Conservation (phyloP, 2,797 vertebrate genomes). For the Aselliscus stoliczkanus region DNA sequence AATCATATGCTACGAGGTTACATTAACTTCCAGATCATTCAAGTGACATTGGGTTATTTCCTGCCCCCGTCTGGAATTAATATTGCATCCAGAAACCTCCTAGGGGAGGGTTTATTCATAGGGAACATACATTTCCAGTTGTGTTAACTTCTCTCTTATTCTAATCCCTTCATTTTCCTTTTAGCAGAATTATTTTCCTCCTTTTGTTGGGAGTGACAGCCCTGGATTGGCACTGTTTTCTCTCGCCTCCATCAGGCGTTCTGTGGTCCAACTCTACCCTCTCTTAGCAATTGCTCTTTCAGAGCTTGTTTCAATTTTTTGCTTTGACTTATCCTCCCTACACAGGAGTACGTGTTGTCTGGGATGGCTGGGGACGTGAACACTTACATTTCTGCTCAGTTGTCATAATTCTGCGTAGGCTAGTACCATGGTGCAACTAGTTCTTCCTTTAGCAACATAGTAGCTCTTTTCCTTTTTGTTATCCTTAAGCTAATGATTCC, state of each 20-base stretch:
- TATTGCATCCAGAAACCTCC: conserved; percentile 25
- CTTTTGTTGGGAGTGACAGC: neutral
- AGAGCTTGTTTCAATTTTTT: neutral
- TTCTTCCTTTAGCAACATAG: neutral
- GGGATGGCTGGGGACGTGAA: neutral
- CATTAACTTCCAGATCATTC: conserved; percentile 33
- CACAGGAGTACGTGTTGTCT: neutral
- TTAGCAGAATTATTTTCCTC: neutral
- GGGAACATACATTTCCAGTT: neutral
- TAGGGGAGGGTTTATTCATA: neutral
- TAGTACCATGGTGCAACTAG: neutral
- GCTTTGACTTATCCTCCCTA: neutral
- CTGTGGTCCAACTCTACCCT: neutral
- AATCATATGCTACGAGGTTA: neutral
- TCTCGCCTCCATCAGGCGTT: neutral
- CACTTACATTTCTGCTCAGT: neutral
- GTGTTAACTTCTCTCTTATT: neutral
- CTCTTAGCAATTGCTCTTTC: neutral
- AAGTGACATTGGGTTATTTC: conserved; percentile 43
- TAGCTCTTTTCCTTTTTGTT: neutral
- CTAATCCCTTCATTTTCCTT: neutral
- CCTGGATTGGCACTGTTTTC: neutral
- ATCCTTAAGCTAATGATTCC: neutral
- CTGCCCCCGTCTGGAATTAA: conserved; percentile 25
- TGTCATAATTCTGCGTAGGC: neutral